Percentiles rank a stretch among this genome's conserved stretches.
Conservation (phyloP, 2,113 vertebrate species). For the Corythornis cristatus region DNA sequence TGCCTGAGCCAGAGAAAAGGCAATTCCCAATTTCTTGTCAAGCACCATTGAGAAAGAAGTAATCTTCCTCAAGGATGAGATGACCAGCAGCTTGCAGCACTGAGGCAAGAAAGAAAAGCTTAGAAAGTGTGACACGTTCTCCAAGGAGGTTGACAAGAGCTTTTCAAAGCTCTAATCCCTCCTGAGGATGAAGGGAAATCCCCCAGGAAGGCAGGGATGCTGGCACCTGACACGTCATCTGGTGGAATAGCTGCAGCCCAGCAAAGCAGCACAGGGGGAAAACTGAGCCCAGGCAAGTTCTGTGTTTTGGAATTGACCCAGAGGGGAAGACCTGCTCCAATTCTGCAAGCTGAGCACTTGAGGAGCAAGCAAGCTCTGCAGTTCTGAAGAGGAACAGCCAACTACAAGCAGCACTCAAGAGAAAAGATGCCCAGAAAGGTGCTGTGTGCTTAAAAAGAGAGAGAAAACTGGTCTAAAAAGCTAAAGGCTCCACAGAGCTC, state of each 20-base stretch:
- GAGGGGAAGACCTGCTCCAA: not conserved
- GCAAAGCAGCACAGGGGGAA: not conserved
- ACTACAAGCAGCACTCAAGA: not conserved
- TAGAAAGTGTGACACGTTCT: not conserved
- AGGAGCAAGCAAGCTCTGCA: not conserved
- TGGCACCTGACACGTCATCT: not conserved
- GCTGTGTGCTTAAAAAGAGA: not conserved
- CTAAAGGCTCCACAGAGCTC: not conserved
- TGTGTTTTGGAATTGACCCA: not conserved
- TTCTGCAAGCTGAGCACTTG: not conserved
- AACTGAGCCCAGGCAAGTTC: not conserved
- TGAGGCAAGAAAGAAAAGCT: not conserved
- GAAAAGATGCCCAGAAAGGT: not conserved
- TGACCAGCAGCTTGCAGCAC: not conserved
- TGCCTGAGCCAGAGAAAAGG: not conserved
- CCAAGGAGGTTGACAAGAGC: not conserved
- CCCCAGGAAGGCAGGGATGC: not conserved
- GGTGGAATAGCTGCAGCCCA: not conserved
- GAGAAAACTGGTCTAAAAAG: not conserved
- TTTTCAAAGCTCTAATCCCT: not conserved
- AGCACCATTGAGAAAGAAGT: not conserved
- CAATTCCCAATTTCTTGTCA: constrained; percentile 23
- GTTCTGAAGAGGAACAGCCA: not conserved
- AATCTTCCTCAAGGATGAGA: constrained; percentile 10
- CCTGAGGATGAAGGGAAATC: not conserved